Conservation (phyloP, 2,797 vertebrate genomes). For the Leptodactylus fallax region DNA sequence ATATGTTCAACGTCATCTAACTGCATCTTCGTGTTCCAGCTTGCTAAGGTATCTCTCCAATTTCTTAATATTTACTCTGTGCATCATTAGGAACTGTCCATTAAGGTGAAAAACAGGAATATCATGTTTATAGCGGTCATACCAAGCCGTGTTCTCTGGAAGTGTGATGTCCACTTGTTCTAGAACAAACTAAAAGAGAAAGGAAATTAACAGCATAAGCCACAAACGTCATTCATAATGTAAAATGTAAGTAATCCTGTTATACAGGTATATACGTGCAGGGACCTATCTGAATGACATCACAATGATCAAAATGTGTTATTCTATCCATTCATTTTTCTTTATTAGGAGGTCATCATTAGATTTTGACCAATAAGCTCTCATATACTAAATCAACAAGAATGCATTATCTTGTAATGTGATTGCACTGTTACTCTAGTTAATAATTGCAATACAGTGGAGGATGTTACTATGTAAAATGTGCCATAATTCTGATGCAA, state of each 20-base stretch:
- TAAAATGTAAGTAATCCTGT: background rate
- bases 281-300: too few relatives aligned
- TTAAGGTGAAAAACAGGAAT: slow-evolving; percentile 89
- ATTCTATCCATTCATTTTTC: too few relatives aligned
- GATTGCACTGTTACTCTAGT: too few relatives aligned
- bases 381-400: too few relatives aligned
- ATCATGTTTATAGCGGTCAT: slow-evolving; percentile 82
- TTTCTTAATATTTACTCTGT: slow-evolving; percentile 77
- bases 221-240: background rate
- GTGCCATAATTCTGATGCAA: too few relatives aligned
- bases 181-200: slow-evolving; percentile 79
- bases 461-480: too few relatives aligned
- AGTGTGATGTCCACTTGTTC: slow-evolving; percentile 86
- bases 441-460: too few relatives aligned
- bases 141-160: slow-evolving; percentile 81
- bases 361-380: too few relatives aligned
- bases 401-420: too few relatives aligned
- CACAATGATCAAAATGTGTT: too few relatives aligned
- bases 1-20: background rate
- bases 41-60: slow-evolving; percentile 78
- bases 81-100: slow-evolving; percentile 87
- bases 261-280: background rate
- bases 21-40: slow-evolving; percentile 69
- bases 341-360: too few relatives aligned
- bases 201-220: background rate